Base-by-base conservation (phyloP, 2,888 invertebrate species). In the Molanna angustata region DNA sequence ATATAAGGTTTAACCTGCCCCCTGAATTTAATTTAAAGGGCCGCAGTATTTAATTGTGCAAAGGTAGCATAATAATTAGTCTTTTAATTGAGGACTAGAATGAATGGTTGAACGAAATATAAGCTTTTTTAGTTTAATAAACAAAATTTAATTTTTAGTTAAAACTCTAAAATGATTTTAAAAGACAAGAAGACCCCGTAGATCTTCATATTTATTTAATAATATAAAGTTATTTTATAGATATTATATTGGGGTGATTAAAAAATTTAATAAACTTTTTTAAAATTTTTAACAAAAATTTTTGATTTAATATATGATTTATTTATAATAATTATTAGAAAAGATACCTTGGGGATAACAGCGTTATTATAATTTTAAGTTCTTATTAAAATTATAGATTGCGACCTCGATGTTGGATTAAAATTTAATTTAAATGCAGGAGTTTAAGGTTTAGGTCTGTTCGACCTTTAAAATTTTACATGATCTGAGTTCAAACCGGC, bases 341-440 rank as follows among this genome's bases (percentile, higher is more conserved):
- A 80, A 87, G 81, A 84, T 86, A 86, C 85, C 82, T 83, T 83
- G 84, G 85, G 85, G 85, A 86, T 88, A 88, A 88, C 86, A 88
- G 86, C 84, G 82, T 86, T 80, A 86, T 87, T 78, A 81, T 80
- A 80, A 82, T 83, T 73, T 72, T 82, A 79, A 87, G 86, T 78
- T 79, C 85, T 67, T 71, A 87, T 88, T 80, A 74, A 77, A 80
- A 83, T 78, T 76, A 80, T 70, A 80, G 84, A 76, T 88, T 87
- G 84, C 83, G 85, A 88, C 87, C 87, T 89, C 88, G 87, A 89
- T 89, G 88, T 88, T 89, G 88, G 85, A 88, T 87, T 87, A 87
- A 84, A 79, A 76, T 78, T 74, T 79, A 73, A n/a, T 74, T 78
- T 79, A 74, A 78, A 79, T 78, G 85, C 66, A 86, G 81, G 71